These are phyloP conservation scores for Apamea anceps DNA, from an alignment of 2,888 invertebrate genomes.

Conservation along the genomic window DNA sequence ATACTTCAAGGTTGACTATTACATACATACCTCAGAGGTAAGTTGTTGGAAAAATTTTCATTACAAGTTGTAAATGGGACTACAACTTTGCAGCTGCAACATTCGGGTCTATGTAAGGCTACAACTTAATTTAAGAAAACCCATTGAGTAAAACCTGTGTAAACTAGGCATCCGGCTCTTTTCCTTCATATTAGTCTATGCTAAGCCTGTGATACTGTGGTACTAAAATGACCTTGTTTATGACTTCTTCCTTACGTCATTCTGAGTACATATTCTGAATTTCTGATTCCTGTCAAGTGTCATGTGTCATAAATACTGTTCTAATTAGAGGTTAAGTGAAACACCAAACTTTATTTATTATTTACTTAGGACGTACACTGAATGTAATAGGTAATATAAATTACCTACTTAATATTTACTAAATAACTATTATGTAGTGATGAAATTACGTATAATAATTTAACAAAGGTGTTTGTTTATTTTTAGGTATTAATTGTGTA, in stretches of 20 bases:
- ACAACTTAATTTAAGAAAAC: background rate
- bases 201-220: background rate
- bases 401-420: background rate
- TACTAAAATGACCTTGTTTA: too few species aligned
- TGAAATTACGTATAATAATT: background rate
- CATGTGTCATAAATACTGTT: background rate
- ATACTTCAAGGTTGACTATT: background rate
- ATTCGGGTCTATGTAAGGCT: background rate
- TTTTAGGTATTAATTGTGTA: constrained; percentile 28
- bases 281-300: too few species aligned
- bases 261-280: too few species aligned
- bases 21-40: background rate
- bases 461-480: constrained; percentile 14
- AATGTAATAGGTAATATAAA: constrained; percentile 5
- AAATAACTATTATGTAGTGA: background rate
- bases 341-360: background rate
- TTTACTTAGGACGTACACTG: background rate
- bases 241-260: too few species aligned
- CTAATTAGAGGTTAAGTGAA: background rate
- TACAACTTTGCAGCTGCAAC: background rate
- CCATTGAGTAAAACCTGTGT: background rate
- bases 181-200: background rate
- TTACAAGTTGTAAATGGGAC: background rate
- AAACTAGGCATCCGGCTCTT: background rate
- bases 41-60: background rate